A percentile compares a stretch with the other conserved stretches of the same genome.
Evolutionary conservation across 2,888 invertebrate species (phyloP).

Genomic region (Augiades crinisus): DNA sequence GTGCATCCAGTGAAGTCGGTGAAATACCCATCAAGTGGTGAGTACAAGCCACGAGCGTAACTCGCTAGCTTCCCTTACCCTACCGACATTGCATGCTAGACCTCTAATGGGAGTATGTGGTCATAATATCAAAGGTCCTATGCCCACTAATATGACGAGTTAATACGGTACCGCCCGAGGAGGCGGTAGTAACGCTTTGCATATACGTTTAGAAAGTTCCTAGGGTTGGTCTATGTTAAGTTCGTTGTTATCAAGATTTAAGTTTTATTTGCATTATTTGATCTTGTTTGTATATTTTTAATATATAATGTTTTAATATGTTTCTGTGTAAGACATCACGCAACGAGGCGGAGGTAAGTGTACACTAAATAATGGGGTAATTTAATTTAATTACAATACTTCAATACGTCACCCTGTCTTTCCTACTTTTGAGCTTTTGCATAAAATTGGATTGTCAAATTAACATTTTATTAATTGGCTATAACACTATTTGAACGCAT

Average conservation of each 20-base stretch:
- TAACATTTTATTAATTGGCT: conserved; percentile 40
- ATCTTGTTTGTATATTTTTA: conserved; percentile 31
- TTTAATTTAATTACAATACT: conserved; percentile 15
- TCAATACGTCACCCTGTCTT: conserved; percentile 62
- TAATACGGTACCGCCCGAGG: conserved; percentile 38
- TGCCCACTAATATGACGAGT: conserved; percentile 54
- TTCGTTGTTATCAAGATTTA: conserved; percentile 26
- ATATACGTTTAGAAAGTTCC: conserved; percentile 16
- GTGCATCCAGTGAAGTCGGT: conserved; percentile 95
- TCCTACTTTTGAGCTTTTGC: conserved; percentile 28
- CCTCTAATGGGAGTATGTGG: conserved; percentile 78
- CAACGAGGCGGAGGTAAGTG: conserved; percentile 28
- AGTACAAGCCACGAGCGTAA: conserved; percentile 41
- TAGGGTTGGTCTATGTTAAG: conserved; percentile 23
- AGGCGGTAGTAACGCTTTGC: conserved; percentile 53
- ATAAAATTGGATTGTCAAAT: background rate
- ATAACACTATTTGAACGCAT: no score
- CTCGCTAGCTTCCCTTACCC: conserved; percentile 18
- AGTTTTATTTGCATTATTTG: conserved; percentile 31
- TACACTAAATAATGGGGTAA: conserved; percentile 17
- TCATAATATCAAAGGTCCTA: conserved; percentile 75
- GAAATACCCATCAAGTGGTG: conserved; percentile 87
- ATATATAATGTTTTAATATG: conserved; percentile 31
- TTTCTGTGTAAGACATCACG: conserved; percentile 27
- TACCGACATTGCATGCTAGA: conserved; percentile 66